Evolutionary conservation across 2,888 invertebrate genomes (phyloP).

Genomic region (Drosophila atripex): DNA sequence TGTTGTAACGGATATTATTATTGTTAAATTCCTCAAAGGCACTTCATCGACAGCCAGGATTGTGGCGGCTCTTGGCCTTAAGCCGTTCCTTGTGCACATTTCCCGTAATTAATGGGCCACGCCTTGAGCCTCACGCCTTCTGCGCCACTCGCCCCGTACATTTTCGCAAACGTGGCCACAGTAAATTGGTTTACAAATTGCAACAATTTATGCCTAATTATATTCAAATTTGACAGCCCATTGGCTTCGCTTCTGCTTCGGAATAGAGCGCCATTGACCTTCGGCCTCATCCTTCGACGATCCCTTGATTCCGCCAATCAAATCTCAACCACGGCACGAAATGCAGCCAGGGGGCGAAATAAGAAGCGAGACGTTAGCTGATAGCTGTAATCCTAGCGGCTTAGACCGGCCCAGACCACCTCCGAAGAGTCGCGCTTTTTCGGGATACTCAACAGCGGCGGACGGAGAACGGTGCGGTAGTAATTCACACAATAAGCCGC

Average conservation of each 20-base stretch:
- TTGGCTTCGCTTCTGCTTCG: slow-evolving; percentile 11
- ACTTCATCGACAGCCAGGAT: not conserved
- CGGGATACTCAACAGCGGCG: slow-evolving; percentile 15
- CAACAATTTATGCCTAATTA: slow-evolving; percentile 71
- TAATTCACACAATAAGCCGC: slow-evolving; percentile 74
- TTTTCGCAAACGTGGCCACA: slow-evolving; percentile 4
- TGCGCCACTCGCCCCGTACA: not conserved
- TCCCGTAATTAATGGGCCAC: slow-evolving; percentile 18
- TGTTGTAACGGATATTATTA: not conserved
- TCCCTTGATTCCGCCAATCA: slow-evolving; percentile 4
- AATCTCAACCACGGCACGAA: slow-evolving; percentile 11
- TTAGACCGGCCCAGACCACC: slow-evolving; percentile 17
- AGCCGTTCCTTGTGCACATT: slow-evolving; percentile 2
- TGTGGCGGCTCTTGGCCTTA: not conserved
- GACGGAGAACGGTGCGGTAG: slow-evolving; percentile 35
- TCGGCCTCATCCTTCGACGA: not conserved
- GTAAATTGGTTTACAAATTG: slow-evolving; percentile 67
- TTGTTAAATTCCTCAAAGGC: not conserved
- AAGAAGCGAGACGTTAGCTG: slow-evolving; percentile 30
- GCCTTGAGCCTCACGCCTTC: no score
- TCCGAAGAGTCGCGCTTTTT: slow-evolving; percentile 21
- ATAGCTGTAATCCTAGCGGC: slow-evolving; percentile 44
- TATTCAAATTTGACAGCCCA: slow-evolving; percentile 65
- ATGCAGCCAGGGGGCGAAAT: not conserved
- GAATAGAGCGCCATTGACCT: slow-evolving; percentile 19